Conservation (phyloP, 2,888 invertebrate genomes). For the Heteromyza rotundicornis region DNA sequence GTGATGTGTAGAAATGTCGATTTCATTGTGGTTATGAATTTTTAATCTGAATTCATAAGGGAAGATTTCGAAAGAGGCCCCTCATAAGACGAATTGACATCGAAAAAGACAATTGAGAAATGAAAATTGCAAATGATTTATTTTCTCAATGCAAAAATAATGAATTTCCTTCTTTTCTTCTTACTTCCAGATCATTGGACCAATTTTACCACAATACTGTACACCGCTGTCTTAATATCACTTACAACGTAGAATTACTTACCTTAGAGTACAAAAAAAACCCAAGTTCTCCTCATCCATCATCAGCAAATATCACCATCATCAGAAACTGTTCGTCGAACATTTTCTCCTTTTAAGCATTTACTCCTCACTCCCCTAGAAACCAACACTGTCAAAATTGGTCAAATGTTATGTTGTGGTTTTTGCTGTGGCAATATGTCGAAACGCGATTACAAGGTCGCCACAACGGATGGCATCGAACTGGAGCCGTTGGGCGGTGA, state of each 20-base stretch:
- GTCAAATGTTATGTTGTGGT: conserved; percentile 62
- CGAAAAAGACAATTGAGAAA: no score
- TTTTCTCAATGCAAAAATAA: no score
- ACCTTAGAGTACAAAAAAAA: conserved; percentile 9
- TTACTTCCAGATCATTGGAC: conserved; percentile 31
- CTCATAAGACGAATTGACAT: no score
- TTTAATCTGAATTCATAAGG: no score
- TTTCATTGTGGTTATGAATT: no score
- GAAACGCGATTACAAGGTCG: conserved; percentile 62
- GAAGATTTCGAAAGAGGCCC: no score
- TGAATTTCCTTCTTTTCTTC: no score
- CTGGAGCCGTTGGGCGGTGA: conserved; percentile 61
- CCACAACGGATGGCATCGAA: conserved; percentile 61
- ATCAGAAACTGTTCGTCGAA: no score
- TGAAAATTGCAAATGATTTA: no score
- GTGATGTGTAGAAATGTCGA: no score
- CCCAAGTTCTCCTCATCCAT: neutral
- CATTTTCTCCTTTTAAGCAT: conserved; percentile 23
- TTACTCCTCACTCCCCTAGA: conserved; percentile 5
- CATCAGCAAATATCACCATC: conserved; percentile 41
- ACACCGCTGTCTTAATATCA: conserved; percentile 26
- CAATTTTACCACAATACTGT: conserved; percentile 29
- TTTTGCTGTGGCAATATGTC: conserved; percentile 62
- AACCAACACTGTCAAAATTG: conserved; percentile 43
- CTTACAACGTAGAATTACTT: conserved; percentile 29